Evolutionary conservation across 2,797 vertebrate species (phyloP), one percentile per base, ranked within the genome.

Genomic region (Dendrocincla tyrannina): DNA sequence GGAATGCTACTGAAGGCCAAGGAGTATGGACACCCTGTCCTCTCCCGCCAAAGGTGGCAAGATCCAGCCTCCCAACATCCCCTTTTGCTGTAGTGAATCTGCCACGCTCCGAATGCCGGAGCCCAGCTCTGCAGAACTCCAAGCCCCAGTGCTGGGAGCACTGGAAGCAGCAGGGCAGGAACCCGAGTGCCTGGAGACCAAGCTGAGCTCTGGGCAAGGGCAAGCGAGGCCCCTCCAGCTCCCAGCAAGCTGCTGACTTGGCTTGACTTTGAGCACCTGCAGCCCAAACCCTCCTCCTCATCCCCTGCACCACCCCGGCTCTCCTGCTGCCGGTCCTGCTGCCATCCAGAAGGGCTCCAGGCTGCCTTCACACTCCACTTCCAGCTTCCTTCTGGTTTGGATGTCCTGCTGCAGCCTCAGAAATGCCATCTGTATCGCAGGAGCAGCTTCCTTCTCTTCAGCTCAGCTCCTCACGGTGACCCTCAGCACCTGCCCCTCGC

Each of bases 321-420:
- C 80, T 88, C 91, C 85, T 53, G 88, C 84, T 66, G 83, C 33
- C 5, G 0, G 10, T 35, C n/a, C 83, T 64, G 30, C 9, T 2
- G 0, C 84, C 63, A 18, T 39, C 80, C 86, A 85, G 88, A 94
- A 90, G 83, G 59, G 92, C 90, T 89, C 56, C 6, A 0, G 73
- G 92, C 73, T 79, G 94, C 17, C 1, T 94, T 93, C 80, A 93
- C 91, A 85, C 78, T 87, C 76, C 82, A 89, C 82, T 88, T 89
- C 75, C 67, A 85, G 66, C 55, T 92, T 56, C 91, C 86, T 91
- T 79, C 90, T 93, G 90, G 23, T 74, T 25, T 63, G 62, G 22
- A 35, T 4, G 44, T 76, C 86, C 81, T 80, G 89, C 92, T 89
- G 84, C 81, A 91, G 84, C 60, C 70, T 79, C 52, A 37, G 5